Conservation (phyloP, 2,888 invertebrate species). For the Conchocele bisecta region DNA sequence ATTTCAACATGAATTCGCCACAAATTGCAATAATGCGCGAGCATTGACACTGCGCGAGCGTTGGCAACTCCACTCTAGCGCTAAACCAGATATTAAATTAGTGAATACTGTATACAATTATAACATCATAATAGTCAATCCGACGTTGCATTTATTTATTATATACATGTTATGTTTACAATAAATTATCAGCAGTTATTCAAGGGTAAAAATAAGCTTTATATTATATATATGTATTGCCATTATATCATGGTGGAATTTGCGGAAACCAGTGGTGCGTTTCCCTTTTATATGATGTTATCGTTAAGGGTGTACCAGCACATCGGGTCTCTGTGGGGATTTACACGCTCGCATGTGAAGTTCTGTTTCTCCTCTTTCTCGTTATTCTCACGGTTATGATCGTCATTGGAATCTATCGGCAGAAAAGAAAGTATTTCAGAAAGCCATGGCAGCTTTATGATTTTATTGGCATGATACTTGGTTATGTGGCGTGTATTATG, state of each 20-base stretch:
- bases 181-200: too few species aligned
- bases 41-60: too few species aligned
- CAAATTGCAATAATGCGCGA: too few species aligned
- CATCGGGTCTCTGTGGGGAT: conserved; percentile 54
- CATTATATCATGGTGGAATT: conserved; percentile 76
- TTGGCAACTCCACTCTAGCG: too few species aligned
- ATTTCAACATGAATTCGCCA: too few species aligned
- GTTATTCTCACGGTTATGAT: conserved; percentile 51
- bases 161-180: too few species aligned
- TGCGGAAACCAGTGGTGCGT: conserved; percentile 72
- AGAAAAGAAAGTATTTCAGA: conserved; percentile 53
- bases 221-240: too few species aligned
- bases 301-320: conserved; percentile 66
- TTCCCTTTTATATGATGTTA: conserved; percentile 61
- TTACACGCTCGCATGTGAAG: conserved; percentile 63
- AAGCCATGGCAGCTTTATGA: conserved; percentile 66
- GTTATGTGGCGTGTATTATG: conserved; percentile 57
- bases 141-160: too few species aligned
- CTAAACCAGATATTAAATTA: too few species aligned
- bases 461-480: conserved; percentile 49
- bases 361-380: conserved; percentile 59
- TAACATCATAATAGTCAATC: too few species aligned
- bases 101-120: too few species aligned
- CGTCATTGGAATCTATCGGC: conserved; percentile 48
- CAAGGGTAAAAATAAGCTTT: too few species aligned